Conservation (phyloP, 2,797 vertebrate species). For the Hapalemur alaotrensis region DNA sequence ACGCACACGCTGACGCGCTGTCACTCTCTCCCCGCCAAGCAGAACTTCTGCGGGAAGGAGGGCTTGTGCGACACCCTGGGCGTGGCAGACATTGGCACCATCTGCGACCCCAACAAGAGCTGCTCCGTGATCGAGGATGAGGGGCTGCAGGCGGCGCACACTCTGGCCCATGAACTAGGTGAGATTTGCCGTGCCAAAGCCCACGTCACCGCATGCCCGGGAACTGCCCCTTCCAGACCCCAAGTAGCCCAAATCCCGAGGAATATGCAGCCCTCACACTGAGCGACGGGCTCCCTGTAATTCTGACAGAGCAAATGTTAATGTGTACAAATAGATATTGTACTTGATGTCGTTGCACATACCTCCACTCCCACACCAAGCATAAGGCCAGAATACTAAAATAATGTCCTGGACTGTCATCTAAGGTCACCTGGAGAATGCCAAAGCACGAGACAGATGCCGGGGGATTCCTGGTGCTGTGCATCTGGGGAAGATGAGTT, state of each 20-base stretch:
- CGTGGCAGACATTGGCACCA: constrained; percentile 94
- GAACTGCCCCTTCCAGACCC: neutral
- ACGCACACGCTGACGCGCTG: neutral
- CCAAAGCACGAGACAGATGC: neutral
- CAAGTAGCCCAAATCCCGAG: neutral
- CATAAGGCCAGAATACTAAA: neutral
- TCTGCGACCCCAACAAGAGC: constrained; percentile 97
- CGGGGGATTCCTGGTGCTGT: fast-evolving
- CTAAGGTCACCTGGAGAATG: neutral
- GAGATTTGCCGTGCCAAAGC: constrained; percentile 10
- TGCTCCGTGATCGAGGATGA: constrained; percentile 97
- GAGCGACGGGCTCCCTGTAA: neutral
- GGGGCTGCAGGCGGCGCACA: constrained; percentile 95
- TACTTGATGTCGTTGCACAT: too few relatives aligned
- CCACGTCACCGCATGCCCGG: fast-evolving
- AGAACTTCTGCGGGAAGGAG: constrained; percentile 96
- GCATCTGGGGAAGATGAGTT: too few relatives aligned
- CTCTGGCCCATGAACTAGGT: constrained; percentile 97
- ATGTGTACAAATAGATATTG: neutral
- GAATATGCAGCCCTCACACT: fast-evolving
- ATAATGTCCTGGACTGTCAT: neutral
- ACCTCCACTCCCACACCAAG: neutral
- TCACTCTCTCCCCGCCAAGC: neutral
- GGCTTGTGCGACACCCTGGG: constrained; percentile 94
- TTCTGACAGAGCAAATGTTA: too few relatives aligned